These are phyloP conservation scores for Pilophorus perplexus DNA, from an alignment of 2,888 invertebrate genomes.

Conservation along the genomic window DNA sequence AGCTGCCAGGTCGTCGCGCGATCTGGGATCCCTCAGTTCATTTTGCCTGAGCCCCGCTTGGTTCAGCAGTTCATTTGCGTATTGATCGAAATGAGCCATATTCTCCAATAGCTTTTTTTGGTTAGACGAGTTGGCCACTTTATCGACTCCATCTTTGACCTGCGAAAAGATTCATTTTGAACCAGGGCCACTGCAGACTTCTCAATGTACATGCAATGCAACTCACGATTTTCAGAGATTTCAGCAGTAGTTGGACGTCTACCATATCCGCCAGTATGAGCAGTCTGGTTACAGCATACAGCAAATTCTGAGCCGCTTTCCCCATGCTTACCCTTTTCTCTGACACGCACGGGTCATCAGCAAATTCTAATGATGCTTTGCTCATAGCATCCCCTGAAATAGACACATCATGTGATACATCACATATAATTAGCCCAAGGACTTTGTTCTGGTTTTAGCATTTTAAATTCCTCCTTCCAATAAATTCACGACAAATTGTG, in stretches of 20 bases:
- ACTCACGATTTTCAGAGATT: conserved; percentile 25
- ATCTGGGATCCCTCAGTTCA: conserved; percentile 7
- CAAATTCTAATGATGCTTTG: conserved; percentile 12
- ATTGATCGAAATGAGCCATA: conserved; percentile 18
- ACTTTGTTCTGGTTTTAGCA: neutral
- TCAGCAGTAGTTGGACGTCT: conserved; percentile 12
- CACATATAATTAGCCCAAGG: neutral
- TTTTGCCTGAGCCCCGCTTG: conserved; percentile 20
- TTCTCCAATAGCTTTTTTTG: conserved; percentile 21
- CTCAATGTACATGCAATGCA: no score
- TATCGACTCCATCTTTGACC: conserved; percentile 25
- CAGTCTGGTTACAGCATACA: conserved; percentile 17
- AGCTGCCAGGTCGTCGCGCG: conserved; percentile 13
- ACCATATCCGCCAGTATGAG: conserved; percentile 28
- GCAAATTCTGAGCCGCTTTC: conserved; percentile 20
- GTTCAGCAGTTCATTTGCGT: conserved; percentile 6
- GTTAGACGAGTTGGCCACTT: conserved; percentile 16
- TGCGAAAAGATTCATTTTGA: no score
- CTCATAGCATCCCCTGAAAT: conserved; percentile 20
- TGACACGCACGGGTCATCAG: conserved; percentile 14
- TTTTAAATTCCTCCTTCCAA: neutral
- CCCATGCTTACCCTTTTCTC: conserved; percentile 14
- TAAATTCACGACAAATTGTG: no score
- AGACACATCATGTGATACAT: neutral
- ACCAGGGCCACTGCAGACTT: no score